These are phyloP conservation scores for Ornithorhynchus anatinus DNA, from an alignment of 2,113 vertebrate genomes.

Conservation along the genomic window DNA sequence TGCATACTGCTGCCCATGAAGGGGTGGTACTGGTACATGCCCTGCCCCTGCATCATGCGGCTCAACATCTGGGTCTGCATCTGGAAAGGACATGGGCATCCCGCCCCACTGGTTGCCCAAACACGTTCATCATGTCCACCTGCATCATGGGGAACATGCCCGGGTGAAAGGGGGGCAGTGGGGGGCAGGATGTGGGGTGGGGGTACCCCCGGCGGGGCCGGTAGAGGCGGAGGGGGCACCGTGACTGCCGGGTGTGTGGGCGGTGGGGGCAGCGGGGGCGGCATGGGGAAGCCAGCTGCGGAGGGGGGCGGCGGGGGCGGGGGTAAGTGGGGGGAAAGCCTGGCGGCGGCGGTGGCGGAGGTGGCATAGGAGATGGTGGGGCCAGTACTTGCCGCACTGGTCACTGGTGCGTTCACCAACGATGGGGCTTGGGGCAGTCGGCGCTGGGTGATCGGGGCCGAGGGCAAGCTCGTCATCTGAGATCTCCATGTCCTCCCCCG, in stretches of 20 bases:
- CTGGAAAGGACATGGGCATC: slow-evolving; percentile 97
- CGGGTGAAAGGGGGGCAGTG: slow-evolving; percentile 79
- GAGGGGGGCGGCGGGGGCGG: slow-evolving; percentile 75
- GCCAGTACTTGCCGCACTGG: slow-evolving; percentile 73
- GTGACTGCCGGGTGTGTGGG: slow-evolving; percentile 67
- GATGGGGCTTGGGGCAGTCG: slow-evolving; percentile 90
- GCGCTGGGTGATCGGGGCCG: slow-evolving; percentile 80
- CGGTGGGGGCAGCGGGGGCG: slow-evolving; percentile 65
- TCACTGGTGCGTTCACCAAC: slow-evolving; percentile 89
- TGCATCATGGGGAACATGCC: slow-evolving; percentile 90
- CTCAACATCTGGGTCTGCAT: slow-evolving; percentile 99
- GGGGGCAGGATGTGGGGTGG: slow-evolving; percentile 82
- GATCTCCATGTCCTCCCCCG: slow-evolving; percentile 99
- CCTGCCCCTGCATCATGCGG: slow-evolving; percentile 91
- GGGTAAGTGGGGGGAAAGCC: slow-evolving; percentile 73
- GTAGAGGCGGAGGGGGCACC: slow-evolving; percentile 67
- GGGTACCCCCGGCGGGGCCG: slow-evolving; percentile 71
- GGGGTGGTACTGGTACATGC: slow-evolving; percentile 84
- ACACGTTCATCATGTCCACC: slow-evolving; percentile 89
- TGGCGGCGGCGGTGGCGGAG: slow-evolving; percentile 70
- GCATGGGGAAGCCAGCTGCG: slow-evolving; percentile 75
- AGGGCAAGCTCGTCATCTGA: slow-evolving; percentile 94
- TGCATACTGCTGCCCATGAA: slow-evolving; percentile 81
- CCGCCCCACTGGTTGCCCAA: slow-evolving; percentile 92
- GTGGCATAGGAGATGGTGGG: slow-evolving; percentile 80